Percentiles rank a stretch among this genome's conserved stretches.
phyloP scores from a whole-genome alignment of 2,888 invertebrate genomes.

The Cataglyphis albicans region DNA sequence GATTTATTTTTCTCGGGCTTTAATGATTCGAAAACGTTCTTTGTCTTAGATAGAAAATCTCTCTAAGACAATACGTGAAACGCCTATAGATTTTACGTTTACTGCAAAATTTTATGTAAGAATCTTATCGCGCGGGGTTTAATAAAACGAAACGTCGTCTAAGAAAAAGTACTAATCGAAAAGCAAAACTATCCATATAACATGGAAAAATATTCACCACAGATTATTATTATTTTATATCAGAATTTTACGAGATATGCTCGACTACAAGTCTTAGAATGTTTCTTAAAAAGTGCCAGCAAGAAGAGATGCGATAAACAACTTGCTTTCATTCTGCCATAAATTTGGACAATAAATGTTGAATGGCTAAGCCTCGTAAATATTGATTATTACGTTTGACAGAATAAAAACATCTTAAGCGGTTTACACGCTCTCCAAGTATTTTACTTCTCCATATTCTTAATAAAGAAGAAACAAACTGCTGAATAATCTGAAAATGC shows the following conservation, averaged over 20 bases:
- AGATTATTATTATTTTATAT: conserved; percentile 36
- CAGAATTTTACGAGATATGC: conserved; percentile 29
- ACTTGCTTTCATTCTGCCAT: conserved; percentile 20
- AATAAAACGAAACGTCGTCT: neutral
- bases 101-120: conserved; percentile 26
- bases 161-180: conserved; percentile 7
- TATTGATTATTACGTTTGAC: conserved; percentile 6
- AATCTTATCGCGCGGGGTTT: neutral
- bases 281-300: conserved; percentile 18
- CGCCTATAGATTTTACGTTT: neutral
- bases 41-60: neutral
- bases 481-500: conserved; percentile 23
- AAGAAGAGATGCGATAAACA: conserved; percentile 19
- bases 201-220: conserved; percentile 26
- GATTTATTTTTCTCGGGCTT: neutral
- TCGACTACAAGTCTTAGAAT: conserved; percentile 11
- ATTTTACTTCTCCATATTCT: neutral
- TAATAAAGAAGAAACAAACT: neutral
- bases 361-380: conserved; percentile 24
- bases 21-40: neutral
- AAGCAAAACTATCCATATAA: conserved; percentile 13
- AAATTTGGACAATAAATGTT: conserved; percentile 36
- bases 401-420: neutral
- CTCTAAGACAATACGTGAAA: neutral
- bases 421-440: neutral